Conservation (phyloP, 2,888 invertebrate genomes). For the Nymphalis polychloros region DNA sequence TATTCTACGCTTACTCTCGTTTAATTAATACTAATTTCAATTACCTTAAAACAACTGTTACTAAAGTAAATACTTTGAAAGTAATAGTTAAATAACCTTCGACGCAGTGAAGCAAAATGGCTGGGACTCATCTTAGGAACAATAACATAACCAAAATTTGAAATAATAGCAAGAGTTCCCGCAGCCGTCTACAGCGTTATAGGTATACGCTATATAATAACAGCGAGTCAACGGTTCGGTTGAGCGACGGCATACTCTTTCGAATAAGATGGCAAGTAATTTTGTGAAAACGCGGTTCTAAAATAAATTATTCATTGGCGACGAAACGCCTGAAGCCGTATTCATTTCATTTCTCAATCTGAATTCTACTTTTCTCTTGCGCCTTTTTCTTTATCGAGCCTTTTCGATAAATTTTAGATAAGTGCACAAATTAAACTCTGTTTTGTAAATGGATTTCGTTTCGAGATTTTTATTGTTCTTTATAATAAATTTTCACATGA, state of each 20-base stretch:
- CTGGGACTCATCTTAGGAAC: constrained; percentile 21
- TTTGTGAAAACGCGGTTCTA: constrained; percentile 77
- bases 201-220: constrained; percentile 26
- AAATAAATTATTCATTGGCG: constrained; percentile 81
- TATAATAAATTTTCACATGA: constrained; percentile 32
- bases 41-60: neutral
- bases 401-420: constrained; percentile 78
- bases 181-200: constrained; percentile 20
- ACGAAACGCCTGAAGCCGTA: constrained; percentile 79
- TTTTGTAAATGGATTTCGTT: constrained; percentile 41
- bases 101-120: constrained; percentile 36
- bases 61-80: constrained; percentile 19
- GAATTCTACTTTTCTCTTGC: constrained; percentile 72
- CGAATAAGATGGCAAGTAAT: constrained; percentile 77
- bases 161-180: constrained; percentile 33
- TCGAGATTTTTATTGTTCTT: constrained; percentile 39
- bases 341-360: constrained; percentile 81
- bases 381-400: constrained; percentile 70
- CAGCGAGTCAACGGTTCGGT: constrained; percentile 34
- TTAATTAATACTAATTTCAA: neutral
- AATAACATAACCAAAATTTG: constrained; percentile 32
- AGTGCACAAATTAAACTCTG: constrained; percentile 67
- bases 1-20: neutral
- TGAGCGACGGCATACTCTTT: constrained; percentile 62
- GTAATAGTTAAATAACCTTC: constrained; percentile 15